These are phyloP conservation scores for Nautilus pompilius DNA, from an alignment of 1,140 invertebrate genomes.

Conservation along the genomic window DNA sequence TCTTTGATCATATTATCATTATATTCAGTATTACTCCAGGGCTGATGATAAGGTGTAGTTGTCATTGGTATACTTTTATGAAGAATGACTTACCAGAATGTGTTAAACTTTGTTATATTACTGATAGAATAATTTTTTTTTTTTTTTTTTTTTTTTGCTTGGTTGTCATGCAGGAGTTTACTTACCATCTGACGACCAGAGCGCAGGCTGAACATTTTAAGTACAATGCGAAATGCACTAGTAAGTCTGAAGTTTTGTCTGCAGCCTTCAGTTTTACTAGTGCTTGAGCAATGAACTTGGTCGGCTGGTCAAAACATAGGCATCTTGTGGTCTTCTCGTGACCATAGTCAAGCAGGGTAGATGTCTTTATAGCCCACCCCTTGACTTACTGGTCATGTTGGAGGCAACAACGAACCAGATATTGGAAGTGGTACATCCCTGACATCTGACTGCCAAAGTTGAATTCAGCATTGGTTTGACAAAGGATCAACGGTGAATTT, in stretches of 20 bases:
- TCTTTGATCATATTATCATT: too few relatives aligned
- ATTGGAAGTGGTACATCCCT: slow-evolving; percentile 3
- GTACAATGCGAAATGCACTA: slow-evolving; percentile 1
- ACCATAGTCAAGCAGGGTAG: slow-evolving; percentile 4
- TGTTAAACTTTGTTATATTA: too few relatives aligned
- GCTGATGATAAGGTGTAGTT: too few relatives aligned
- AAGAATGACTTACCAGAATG: too few relatives aligned
- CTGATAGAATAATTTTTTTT: too few relatives aligned
- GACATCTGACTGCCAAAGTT: too few relatives aligned
- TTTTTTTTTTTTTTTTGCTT: too few relatives aligned
- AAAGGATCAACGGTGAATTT: too few relatives aligned
- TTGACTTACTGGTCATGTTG: slow-evolving; percentile 5
- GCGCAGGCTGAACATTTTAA: not conserved
- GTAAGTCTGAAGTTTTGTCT: slow-evolving; percentile 1
- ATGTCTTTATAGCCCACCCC: slow-evolving; percentile 2
- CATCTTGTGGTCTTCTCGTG: not conserved
- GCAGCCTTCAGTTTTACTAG: slow-evolving; percentile 2
- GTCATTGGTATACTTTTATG: too few relatives aligned
- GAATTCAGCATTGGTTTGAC: too few relatives aligned
- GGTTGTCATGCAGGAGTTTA: slow-evolving; percentile 1
- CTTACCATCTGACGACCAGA: slow-evolving; percentile 2
- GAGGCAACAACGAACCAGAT: not conserved
- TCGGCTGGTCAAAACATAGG: not conserved
- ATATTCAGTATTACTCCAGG: too few relatives aligned
- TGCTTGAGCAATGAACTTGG: not conserved